These are phyloP conservation scores for Chironomus riparius DNA, from an alignment of 2,888 invertebrate genomes.

Conservation along the genomic window DNA sequence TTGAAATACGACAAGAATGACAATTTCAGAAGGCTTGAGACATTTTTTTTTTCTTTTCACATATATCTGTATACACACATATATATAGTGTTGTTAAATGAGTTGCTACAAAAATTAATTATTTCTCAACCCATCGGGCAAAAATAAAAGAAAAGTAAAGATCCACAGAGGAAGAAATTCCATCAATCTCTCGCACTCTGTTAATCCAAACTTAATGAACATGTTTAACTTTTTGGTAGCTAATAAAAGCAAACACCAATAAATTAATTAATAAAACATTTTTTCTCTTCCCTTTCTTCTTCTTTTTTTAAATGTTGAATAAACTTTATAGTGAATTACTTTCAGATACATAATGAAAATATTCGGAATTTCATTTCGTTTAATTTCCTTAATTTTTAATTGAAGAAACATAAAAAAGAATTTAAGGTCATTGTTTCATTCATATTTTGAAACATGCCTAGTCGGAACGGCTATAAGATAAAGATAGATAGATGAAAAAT, in stretches of 20 bases:
- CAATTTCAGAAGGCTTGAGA: not conserved
- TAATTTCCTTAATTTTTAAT: no score
- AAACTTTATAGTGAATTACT: no score
- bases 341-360: no score
- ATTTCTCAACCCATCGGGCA: not conserved
- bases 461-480: no score
- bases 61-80: not conserved
- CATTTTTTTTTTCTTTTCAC: not conserved
- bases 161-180: no score
- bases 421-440: not conserved
- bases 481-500: no score
- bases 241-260: not conserved
- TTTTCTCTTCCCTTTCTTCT: not conserved
- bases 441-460: not conserved
- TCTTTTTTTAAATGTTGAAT: no score
- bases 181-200: no score
- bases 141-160: no score
- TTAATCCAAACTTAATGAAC: no score
- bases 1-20: not conserved
- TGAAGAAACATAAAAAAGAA: no score
- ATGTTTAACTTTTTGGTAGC: not conserved
- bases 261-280: slow-evolving; percentile 7
- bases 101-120: not conserved
- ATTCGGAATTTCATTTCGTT: no score
- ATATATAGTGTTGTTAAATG: not conserved